Evolutionary conservation across 2,888 invertebrate species (phyloP).

Genomic region (Corythucha ciliata): DNA sequence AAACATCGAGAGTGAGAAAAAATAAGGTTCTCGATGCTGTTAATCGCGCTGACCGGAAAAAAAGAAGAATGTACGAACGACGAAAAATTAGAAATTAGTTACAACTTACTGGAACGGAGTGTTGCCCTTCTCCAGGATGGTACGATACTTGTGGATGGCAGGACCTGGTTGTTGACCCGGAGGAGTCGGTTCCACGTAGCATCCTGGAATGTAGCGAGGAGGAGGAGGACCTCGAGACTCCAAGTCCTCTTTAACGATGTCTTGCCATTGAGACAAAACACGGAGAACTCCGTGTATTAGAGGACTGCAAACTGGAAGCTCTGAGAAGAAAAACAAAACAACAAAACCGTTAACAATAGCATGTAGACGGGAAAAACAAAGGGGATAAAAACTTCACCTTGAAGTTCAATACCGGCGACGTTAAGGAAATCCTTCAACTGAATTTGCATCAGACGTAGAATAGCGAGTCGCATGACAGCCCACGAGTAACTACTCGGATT

Average conservation of each 20-base stretch:
- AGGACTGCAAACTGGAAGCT: slow-evolving; percentile 88
- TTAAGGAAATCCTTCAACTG: slow-evolving; percentile 81
- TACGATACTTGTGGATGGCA: slow-evolving; percentile 84
- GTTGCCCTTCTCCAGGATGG: slow-evolving; percentile 82
- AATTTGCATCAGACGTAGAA: slow-evolving; percentile 71
- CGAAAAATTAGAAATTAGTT: no score
- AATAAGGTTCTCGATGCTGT: no score
- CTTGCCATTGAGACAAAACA: slow-evolving; percentile 83
- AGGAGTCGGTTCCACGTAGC: slow-evolving; percentile 65
- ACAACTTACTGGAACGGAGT: slow-evolving; percentile 75
- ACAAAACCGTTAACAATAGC: slow-evolving; percentile 1
- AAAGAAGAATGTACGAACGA: no score
- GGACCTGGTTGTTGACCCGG: slow-evolving; percentile 52
- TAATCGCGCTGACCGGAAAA: no score
- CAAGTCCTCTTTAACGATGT: slow-evolving; percentile 62
- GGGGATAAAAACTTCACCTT: slow-evolving; percentile 49
- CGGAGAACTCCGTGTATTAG: slow-evolving; percentile 81
- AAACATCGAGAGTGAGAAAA: no score
- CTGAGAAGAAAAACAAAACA: slow-evolving; percentile 45
- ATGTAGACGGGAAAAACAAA: not conserved
- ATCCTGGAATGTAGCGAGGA: slow-evolving; percentile 79
- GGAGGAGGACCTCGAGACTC: slow-evolving; percentile 70
- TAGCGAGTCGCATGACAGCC: slow-evolving; percentile 84
- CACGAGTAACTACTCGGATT: slow-evolving; percentile 94
- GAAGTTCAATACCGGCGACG: slow-evolving; percentile 79